A percentile compares a stretch with the other conserved stretches of the same genome.
These are phyloP conservation scores for Creontiades dilutus DNA, from an alignment of 2,888 invertebrate genomes.

Conservation along the genomic window DNA sequence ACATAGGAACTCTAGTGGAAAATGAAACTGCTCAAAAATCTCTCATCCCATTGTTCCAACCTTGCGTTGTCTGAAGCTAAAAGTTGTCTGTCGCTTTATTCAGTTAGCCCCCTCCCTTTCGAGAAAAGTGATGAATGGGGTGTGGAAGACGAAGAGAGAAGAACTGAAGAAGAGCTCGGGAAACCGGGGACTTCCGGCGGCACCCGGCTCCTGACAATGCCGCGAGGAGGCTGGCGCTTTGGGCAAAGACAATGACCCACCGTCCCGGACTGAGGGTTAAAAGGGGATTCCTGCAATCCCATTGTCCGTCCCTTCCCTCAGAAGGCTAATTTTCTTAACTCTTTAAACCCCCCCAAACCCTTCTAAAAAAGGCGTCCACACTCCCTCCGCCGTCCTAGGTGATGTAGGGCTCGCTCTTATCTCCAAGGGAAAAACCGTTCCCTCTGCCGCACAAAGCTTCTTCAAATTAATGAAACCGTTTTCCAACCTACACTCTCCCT, in stretches of 20 bases:
- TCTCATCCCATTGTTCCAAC: not conserved
- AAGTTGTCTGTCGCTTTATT: conserved; percentile 61
- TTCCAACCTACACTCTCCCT: conserved; percentile 57
- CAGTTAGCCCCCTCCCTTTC: conserved; percentile 41
- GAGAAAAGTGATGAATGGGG: conserved; percentile 40
- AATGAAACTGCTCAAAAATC: conserved; percentile 1
- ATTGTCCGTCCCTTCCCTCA: conserved; percentile 54
- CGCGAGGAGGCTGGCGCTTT: conserved; percentile 13
- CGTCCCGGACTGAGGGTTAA: conserved; percentile 9
- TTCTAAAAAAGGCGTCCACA: not conserved
- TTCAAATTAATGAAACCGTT: conserved; percentile 71
- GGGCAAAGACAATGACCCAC: conserved; percentile 48
- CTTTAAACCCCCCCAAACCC: conserved; percentile 66
- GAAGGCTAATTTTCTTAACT: conserved; percentile 70
- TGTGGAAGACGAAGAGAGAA: conserved; percentile 8
- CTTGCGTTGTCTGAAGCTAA: conserved; percentile 30
- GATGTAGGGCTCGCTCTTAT: conserved; percentile 69
- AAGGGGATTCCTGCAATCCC: conserved; percentile 47
- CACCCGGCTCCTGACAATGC: not conserved
- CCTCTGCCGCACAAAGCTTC: conserved; percentile 60
- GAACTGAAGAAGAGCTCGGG: conserved; percentile 29
- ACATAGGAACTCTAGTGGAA: not conserved
- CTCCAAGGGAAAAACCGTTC: conserved; percentile 29
- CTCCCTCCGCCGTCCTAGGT: conserved; percentile 41
- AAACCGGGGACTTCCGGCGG: conserved; percentile 47